A percentile compares a stretch with the other conserved stretches of the same genome.
These are phyloP conservation scores for Triplophysa dalaica DNA, from an alignment of 2,113 vertebrate species.

Conservation along the genomic window DNA sequence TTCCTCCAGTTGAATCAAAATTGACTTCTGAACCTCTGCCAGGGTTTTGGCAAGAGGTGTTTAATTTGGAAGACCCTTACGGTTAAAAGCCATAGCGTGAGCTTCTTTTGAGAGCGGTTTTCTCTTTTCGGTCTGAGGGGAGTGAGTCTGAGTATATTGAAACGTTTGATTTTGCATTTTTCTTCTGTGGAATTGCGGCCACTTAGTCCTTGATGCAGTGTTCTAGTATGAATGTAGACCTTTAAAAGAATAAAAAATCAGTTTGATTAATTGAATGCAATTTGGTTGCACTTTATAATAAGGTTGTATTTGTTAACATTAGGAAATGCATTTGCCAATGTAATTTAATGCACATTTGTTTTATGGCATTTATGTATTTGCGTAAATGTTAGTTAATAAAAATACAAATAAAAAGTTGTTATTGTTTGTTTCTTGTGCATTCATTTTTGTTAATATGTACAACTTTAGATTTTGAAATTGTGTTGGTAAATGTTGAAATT, in stretches of 20 bases:
- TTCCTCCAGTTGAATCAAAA: slow-evolving; percentile 26
- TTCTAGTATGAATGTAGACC: no score
- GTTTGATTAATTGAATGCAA: neutral
- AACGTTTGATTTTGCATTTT: neutral
- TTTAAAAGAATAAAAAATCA: neutral
- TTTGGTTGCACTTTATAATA: no score
- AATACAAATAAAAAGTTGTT: no score
- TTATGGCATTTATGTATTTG: no score
- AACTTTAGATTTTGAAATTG: no score
- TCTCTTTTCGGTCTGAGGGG: neutral
- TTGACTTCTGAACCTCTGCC: slow-evolving; percentile 35
- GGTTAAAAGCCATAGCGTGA: slow-evolving; percentile 14
- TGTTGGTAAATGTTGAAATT: no score
- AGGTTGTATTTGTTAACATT: no score
- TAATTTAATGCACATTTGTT: neutral
- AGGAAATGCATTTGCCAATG: neutral
- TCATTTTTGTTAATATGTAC: no score
- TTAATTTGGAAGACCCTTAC: slow-evolving; percentile 28
- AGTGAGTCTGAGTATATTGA: neutral
- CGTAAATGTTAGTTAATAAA: no score
- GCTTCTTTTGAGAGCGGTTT: neutral
- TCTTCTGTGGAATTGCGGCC: neutral
- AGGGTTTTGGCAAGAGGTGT: slow-evolving; percentile 30
- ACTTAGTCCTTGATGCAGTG: neutral
- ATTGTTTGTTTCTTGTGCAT: no score